phyloP scores from a whole-genome alignment of 2,113 vertebrate genomes.

The Synodontis membranacea region DNA sequence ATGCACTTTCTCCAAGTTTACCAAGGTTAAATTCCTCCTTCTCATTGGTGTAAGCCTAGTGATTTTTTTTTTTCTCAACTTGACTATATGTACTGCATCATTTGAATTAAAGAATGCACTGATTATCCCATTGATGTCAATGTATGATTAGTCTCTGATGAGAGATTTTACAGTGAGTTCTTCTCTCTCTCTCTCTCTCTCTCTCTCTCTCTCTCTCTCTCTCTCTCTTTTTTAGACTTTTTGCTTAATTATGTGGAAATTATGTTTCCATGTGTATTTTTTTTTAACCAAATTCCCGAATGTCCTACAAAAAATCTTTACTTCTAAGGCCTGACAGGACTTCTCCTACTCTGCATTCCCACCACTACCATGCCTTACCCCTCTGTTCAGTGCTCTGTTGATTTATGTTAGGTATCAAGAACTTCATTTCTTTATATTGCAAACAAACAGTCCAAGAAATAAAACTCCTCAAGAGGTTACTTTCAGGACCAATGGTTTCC shows the following conservation, averaged over 20 bases:
- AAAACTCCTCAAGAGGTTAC: not conserved
- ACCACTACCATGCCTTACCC: constrained; percentile 3
- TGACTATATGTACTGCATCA: not conserved
- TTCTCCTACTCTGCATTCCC: constrained; percentile 42
- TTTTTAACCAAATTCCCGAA: constrained; percentile 63
- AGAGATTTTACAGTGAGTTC: constrained; percentile 5
- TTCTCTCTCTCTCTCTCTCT: no score
- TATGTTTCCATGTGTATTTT: no score
- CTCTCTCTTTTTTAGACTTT: no score
- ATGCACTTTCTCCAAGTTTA: no score
- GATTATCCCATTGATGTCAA: not conserved
- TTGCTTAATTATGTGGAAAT: no score
- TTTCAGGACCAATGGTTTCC: not conserved
- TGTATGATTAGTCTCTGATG: not conserved
- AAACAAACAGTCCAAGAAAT: not conserved
- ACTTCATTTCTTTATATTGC: not conserved
- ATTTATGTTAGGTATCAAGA: not conserved
- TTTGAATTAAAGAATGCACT: not conserved
- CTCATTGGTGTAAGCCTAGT: not conserved
- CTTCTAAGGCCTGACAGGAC: constrained; percentile 59
- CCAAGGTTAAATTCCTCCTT: no score
- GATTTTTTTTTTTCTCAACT: not conserved
- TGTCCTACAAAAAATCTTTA: constrained; percentile 54
- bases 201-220: no score
- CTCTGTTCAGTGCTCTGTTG: not conserved